Percentiles rank a stretch among this genome's conserved stretches.
Evolutionary conservation across 2,797 vertebrate genomes (phyloP).

Genomic region (Dendrocincla tyrannina): DNA sequence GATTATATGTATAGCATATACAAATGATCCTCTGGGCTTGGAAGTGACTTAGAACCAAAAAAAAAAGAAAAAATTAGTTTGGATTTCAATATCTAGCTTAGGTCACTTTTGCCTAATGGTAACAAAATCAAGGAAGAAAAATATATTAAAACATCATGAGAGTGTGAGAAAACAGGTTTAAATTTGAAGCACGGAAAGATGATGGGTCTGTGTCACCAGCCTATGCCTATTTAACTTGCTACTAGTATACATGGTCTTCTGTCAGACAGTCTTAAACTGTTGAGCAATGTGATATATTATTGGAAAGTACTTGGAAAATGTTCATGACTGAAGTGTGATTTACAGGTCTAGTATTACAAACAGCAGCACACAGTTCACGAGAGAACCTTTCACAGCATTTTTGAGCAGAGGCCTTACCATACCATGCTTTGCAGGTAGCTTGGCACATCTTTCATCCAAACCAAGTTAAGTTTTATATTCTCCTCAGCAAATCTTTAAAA

Average conservation of each 20-base stretch:
- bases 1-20: background rate
- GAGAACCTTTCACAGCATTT: background rate
- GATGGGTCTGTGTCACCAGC: background rate
- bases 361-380: background rate
- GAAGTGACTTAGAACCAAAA: background rate
- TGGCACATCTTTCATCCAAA: background rate
- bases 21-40: background rate
- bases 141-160: background rate
- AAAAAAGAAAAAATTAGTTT: background rate
- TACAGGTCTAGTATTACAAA: constrained; percentile 21
- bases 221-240: background rate
- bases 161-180: background rate
- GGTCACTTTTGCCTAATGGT: background rate
- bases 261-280: background rate
- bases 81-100: background rate
- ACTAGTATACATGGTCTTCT: background rate
- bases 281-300: constrained; percentile 21
- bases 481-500: background rate
- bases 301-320: constrained; percentile 33
- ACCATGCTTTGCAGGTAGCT: background rate
- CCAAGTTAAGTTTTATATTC: background rate
- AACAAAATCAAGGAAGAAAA: constrained; percentile 22
- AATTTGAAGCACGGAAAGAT: background rate
- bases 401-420: background rate
- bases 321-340: constrained; percentile 18